phyloP scores from a whole-genome alignment of 2,888 invertebrate genomes.

The Volucella inflata region DNA sequence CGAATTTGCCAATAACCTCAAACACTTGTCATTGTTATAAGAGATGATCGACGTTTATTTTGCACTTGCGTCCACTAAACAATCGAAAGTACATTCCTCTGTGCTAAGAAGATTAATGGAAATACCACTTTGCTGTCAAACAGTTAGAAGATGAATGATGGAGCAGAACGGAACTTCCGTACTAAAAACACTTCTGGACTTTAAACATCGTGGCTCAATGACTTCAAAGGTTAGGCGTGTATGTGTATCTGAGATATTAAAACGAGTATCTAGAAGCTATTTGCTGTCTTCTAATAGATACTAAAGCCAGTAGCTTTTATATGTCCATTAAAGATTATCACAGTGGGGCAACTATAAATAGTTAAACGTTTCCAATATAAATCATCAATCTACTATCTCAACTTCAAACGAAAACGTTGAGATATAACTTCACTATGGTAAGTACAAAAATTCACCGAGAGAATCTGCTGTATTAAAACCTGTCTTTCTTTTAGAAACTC shows the following conservation, averaged over 20 bases:
- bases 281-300: not conserved
- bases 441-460: not conserved
- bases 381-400: slow-evolving; percentile 44
- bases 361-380: not conserved
- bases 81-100: slow-evolving; percentile 30
- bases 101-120: slow-evolving; percentile 24
- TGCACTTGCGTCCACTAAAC: slow-evolving; percentile 37
- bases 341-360: slow-evolving; percentile 30
- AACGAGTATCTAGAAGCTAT: slow-evolving; percentile 23
- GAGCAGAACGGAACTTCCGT: slow-evolving; percentile 20
- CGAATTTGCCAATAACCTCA: slow-evolving; percentile 43
- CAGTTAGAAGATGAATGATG: slow-evolving; percentile 16
- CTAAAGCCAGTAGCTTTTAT: not conserved
- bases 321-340: slow-evolving; percentile 18
- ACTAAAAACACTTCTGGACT: not conserved
- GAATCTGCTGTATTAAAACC: not conserved
- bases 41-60: slow-evolving; percentile 20
- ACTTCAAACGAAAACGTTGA: slow-evolving; percentile 32
- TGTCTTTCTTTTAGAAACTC: slow-evolving; percentile 12
- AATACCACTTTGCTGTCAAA: not conserved
- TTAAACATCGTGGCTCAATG: not conserved
- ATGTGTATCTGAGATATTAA: slow-evolving; percentile 5
- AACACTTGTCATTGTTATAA: slow-evolving; percentile 29
- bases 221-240: slow-evolving; percentile 6
- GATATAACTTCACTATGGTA: slow-evolving; percentile 32